phyloP scores from a whole-genome alignment of 2,797 vertebrate species.

The Discoglossus pictus region DNA sequence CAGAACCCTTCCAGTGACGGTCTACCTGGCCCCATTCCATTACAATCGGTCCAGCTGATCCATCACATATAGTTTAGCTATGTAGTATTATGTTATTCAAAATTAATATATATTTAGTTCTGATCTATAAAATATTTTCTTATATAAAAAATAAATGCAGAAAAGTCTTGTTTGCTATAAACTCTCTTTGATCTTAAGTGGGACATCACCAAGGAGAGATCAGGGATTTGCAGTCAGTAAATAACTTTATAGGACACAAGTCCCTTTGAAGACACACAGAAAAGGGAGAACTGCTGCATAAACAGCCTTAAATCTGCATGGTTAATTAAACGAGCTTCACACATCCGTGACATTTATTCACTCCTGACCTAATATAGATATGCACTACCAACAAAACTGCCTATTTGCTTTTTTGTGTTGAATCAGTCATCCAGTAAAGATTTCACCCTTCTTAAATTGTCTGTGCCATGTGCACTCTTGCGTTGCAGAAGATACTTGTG shows the following conservation, averaged over 20 bases:
- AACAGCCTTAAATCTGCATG: conserved; percentile 12
- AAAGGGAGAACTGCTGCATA: neutral
- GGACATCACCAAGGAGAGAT: conserved; percentile 7
- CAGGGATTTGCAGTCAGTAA: conserved; percentile 12
- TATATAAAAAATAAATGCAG: too few species aligned
- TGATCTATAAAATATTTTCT: too few species aligned
- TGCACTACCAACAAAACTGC: neutral
- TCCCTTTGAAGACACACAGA: conserved; percentile 10
- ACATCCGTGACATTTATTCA: conserved; percentile 25
- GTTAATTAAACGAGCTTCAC: conserved; percentile 10
- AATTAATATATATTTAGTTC: too few species aligned
- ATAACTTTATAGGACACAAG: neutral
- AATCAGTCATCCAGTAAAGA: conserved; percentile 1
- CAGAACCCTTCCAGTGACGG: too few species aligned
- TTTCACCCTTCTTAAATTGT: conserved; percentile 13
- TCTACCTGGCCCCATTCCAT: too few species aligned
- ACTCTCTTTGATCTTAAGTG: conserved; percentile 26
- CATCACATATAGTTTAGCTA: too few species aligned
- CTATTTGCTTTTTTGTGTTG: neutral
- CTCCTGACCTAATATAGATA: conserved; percentile 41
- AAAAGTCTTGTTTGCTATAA: neutral
- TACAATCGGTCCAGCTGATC: too few species aligned
- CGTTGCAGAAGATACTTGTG: conserved; percentile 6
- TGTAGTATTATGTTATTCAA: too few species aligned
- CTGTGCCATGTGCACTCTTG: neutral